Evolutionary conservation across 2,113 vertebrate species (phyloP).

Genomic region (Gopherus evgoodei): DNA sequence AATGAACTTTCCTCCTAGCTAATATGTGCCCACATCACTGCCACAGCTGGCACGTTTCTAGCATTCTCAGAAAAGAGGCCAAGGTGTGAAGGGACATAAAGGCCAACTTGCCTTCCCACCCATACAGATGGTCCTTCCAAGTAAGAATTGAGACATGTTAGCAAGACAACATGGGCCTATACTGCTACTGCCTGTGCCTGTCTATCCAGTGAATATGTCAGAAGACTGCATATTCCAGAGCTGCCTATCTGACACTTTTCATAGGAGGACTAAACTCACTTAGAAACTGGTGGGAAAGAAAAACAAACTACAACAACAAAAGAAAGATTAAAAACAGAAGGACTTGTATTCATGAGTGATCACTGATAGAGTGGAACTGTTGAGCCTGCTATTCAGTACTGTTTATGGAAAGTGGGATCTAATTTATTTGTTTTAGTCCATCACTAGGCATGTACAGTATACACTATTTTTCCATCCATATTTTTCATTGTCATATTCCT

Average conservation of each 20-base stretch:
- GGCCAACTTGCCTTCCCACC: background rate
- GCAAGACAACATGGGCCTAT: background rate
- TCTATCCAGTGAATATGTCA: background rate
- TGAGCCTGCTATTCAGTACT: background rate
- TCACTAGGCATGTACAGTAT: fast-evolving
- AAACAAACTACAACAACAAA: background rate
- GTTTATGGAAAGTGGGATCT: background rate
- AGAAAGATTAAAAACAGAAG: background rate
- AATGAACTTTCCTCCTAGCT: background rate
- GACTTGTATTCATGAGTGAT: fast-evolving
- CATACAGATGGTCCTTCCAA: background rate
- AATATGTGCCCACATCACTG: background rate
- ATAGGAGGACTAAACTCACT: background rate
- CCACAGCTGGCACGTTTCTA: fast-evolving
- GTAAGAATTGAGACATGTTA: background rate
- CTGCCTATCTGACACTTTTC: background rate
- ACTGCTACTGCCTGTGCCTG: background rate
- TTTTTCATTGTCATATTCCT: background rate
- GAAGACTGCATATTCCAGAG: background rate
- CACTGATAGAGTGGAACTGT: background rate
- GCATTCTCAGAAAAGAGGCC: background rate
- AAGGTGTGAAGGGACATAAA: fast-evolving
- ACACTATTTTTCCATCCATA: background rate
- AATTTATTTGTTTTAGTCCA: fast-evolving
- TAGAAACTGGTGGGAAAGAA: background rate